Percentiles rank a stretch among this genome's conserved stretches.
These are phyloP conservation scores for Hephaestus fuliginosus DNA, from an alignment of 2,797 vertebrate species.

Conservation along the genomic window DNA sequence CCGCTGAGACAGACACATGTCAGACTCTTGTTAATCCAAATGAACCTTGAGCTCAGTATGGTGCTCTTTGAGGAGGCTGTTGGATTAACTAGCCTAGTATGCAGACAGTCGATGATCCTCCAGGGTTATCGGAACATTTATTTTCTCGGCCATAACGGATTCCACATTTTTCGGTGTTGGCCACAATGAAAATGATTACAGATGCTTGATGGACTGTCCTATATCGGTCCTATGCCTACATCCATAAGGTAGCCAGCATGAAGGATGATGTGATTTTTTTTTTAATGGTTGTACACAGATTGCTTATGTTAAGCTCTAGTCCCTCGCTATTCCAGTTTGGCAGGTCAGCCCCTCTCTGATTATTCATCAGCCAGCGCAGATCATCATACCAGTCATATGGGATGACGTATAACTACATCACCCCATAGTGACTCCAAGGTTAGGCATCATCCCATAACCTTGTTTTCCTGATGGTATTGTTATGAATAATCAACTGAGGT, in stretches of 20 bases:
- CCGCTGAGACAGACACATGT: background rate
- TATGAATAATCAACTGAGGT: conserved; percentile 60
- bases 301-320: conserved; percentile 42
- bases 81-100: conserved; percentile 50
- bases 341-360: conserved; percentile 50
- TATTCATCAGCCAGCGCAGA: conserved; percentile 46
- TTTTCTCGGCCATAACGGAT: conserved; percentile 57
- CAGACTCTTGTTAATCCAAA: conserved; percentile 26
- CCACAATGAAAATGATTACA: conserved; percentile 42
- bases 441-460: conserved; percentile 32
- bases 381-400: conserved; percentile 47
- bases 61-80: conserved; percentile 45
- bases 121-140: conserved; percentile 59
- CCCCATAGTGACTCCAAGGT: conserved; percentile 40
- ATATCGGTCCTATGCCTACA: conserved; percentile 37
- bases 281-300: background rate
- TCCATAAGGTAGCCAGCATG: conserved; percentile 32
- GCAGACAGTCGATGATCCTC: conserved; percentile 52
- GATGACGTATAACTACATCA: conserved; percentile 24
- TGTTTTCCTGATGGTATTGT: conserved; percentile 52
- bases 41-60: conserved; percentile 26
- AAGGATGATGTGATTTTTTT: conserved; percentile 40
- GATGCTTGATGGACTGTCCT: conserved; percentile 34
- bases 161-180: conserved; percentile 39
- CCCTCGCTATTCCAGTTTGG: conserved; percentile 37